These are phyloP conservation scores for Amphipyra berbera DNA, from an alignment of 2,888 invertebrate genomes.

Conservation along the genomic window DNA sequence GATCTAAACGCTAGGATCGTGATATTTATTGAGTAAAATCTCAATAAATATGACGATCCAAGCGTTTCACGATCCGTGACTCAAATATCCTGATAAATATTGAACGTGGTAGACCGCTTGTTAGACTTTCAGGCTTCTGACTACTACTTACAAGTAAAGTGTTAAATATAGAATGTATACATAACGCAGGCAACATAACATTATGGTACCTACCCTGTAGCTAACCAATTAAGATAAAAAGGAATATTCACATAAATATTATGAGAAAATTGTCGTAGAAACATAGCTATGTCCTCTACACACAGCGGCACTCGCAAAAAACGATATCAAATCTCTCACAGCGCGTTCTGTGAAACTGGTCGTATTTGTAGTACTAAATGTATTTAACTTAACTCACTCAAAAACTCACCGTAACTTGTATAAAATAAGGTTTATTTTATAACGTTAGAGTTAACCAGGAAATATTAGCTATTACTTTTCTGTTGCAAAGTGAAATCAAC, in stretches of 20 bases:
- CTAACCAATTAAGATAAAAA: neutral
- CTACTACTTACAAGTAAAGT: no score
- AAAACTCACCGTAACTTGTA: neutral
- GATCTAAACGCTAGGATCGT: no score
- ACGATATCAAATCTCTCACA: slow-evolving; percentile 56
- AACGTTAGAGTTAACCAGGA: slow-evolving; percentile 26
- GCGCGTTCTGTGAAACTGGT: slow-evolving; percentile 35
- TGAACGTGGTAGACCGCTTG: no score
- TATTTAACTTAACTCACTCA: slow-evolving; percentile 27
- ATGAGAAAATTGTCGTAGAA: slow-evolving; percentile 37
- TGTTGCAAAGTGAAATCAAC: slow-evolving; percentile 14
- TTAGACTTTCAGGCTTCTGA: no score
- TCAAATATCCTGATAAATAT: no score
- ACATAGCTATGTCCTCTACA: slow-evolving; percentile 16
- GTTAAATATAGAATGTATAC: no score
- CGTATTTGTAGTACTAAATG: slow-evolving; percentile 43
- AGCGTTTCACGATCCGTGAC: no score
- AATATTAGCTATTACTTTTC: slow-evolving; percentile 45
- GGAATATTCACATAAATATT: slow-evolving; percentile 32
- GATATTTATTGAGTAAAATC: no score
- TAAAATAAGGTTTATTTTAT: slow-evolving; percentile 2
- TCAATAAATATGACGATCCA: no score
- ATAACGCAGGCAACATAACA: no score
- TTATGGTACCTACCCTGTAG: no score
- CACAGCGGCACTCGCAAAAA: slow-evolving; percentile 41